A percentile compares a stretch with the other conserved stretches of the same genome.
phyloP scores from a whole-genome alignment of 1,140 invertebrate species.

The Apis mellifera region DNA sequence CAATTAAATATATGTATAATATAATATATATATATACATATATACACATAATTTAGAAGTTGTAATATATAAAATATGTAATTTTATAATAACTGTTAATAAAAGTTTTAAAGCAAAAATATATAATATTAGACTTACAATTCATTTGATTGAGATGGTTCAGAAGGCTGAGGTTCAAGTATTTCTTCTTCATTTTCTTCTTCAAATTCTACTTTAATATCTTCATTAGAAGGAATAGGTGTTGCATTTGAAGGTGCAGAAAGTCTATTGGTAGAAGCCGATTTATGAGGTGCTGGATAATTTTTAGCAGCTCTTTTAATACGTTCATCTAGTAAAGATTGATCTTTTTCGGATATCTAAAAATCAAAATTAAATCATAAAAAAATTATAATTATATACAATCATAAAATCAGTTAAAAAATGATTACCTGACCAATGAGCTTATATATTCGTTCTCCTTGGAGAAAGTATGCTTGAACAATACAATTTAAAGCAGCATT shows the following conservation, averaged over 20 bases:
- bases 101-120: background rate
- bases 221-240: slow-evolving; percentile 63
- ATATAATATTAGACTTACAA: slow-evolving; percentile 59
- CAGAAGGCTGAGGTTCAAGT: slow-evolving; percentile 64
- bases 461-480: slow-evolving; percentile 93
- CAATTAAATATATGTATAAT: background rate
- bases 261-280: slow-evolving; percentile 71
- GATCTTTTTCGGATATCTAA: slow-evolving; percentile 96
- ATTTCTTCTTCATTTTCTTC: slow-evolving; percentile 75
- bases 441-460: slow-evolving; percentile 95
- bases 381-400: slow-evolving; percentile 24
- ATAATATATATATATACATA: background rate
- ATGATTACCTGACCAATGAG: slow-evolving; percentile 90
- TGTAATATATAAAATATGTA: background rate
- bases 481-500: slow-evolving; percentile 97
- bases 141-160: slow-evolving; percentile 61
- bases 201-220: slow-evolving; percentile 75
- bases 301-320: slow-evolving; percentile 94
- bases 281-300: slow-evolving; percentile 80
- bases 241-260: slow-evolving; percentile 70
- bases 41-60: background rate
- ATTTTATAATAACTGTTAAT: background rate
- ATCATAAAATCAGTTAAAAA: background rate
- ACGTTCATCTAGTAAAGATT: slow-evolving; percentile 95
- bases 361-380: slow-evolving; percentile 40